Evolutionary conservation across 30 jellyfish, hydroid and myxozoan species (phyloP).

Genomic region (Hydractinia echinata): DNA sequence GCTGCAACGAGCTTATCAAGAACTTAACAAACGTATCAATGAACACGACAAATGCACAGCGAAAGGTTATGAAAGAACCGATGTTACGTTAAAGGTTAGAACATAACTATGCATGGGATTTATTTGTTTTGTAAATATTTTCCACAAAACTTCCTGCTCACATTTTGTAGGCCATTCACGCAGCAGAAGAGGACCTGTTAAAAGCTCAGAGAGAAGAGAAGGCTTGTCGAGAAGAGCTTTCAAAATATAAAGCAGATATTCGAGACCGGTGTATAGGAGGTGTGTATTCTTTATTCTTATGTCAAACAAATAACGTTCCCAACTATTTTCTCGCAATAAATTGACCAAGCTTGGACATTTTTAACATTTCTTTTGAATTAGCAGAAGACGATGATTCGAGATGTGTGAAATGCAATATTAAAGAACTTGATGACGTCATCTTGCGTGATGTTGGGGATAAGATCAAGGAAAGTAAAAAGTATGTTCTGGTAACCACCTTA

Average conservation of each 20-base stretch:
- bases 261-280: conserved; percentile 4
- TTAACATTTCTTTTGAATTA: not conserved
- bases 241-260: conserved; percentile 19
- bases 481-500: not conserved
- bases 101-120: not conserved
- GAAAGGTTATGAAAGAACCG: conserved; percentile 42
- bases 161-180: conserved; percentile 53
- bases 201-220: conserved; percentile 47
- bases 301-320: not conserved
- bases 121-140: not conserved
- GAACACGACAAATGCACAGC: conserved; percentile 63
- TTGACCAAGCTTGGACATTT: not conserved
- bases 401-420: conserved; percentile 56
- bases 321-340: not conserved
- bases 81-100: conserved; percentile 58
- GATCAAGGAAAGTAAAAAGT: conserved; percentile 64
- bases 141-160: too few relatives aligned
- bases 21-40: conserved; percentile 57
- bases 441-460: conserved; percentile 74
- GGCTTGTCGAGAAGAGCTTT: conserved; percentile 39
- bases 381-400: conserved; percentile 9
- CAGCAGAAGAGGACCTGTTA: conserved; percentile 60
- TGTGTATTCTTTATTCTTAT: not conserved
- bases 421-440: conserved; percentile 68
- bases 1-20: conserved; percentile 66